Percentiles rank a stretch among this genome's conserved stretches.
phyloP scores from a whole-genome alignment of 2,888 invertebrate species.

The Spodoptera littoralis region DNA sequence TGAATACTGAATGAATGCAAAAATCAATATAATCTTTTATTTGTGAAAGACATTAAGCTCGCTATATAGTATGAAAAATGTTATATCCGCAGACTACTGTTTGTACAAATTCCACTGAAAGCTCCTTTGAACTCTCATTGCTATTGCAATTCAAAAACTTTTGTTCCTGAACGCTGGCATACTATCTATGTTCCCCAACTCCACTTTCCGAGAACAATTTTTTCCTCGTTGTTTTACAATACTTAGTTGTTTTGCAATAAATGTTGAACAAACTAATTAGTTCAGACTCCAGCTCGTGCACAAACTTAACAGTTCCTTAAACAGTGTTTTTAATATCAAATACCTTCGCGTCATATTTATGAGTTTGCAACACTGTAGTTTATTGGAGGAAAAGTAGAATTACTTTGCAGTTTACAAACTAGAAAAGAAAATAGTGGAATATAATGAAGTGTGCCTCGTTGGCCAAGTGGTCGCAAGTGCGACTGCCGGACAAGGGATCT shows the following conservation, averaged over 20 bases:
- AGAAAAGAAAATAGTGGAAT: too few relatives aligned
- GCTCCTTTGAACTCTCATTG: slow-evolving; percentile 15
- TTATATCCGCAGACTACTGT: neutral
- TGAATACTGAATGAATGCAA: too few relatives aligned
- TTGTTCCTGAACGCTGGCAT: slow-evolving; percentile 2
- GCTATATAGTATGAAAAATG: neutral
- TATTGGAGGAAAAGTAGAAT: too few relatives aligned
- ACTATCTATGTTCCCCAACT: slow-evolving; percentile 19
- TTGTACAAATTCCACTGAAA: slow-evolving; percentile 12
- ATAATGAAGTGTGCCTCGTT: too few relatives aligned
- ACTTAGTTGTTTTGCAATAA: slow-evolving; percentile 20
- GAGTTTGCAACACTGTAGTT: neutral
- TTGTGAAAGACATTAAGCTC: too few relatives aligned
- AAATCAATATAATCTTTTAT: neutral
- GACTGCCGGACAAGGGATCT: too few relatives aligned
- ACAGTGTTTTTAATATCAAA: slow-evolving; percentile 21
- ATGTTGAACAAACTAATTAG: slow-evolving; percentile 31
- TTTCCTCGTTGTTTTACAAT: slow-evolving; percentile 22
- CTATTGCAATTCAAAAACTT: slow-evolving; percentile 26
- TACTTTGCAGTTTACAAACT: too few relatives aligned
- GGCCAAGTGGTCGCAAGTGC: too few relatives aligned
- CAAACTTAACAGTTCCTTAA: slow-evolving; percentile 5
- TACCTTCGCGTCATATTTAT: slow-evolving; percentile 1
- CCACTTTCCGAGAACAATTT: slow-evolving; percentile 20
- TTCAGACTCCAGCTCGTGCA: slow-evolving; percentile 8